Base-by-base conservation (phyloP, 2,113 vertebrate species). In the Oncorhynchus kisutch region DNA sequence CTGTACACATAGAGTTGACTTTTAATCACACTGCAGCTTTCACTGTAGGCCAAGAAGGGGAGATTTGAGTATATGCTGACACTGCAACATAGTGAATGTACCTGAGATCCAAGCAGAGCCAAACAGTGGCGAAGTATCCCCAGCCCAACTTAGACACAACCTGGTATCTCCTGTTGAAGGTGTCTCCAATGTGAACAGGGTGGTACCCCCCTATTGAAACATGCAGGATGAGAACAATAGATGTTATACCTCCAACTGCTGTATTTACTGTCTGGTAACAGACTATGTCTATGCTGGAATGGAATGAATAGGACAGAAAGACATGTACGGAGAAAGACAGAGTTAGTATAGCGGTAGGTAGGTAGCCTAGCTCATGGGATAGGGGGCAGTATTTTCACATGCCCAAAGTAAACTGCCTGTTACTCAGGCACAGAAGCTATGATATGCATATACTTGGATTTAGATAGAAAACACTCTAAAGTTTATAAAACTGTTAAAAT, bases 51-150 rank as follows among this genome's bases (percentile, higher is more conserved):
- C 39, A 39, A 39, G 39, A 39, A 39, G 39, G 39, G 39, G 39
- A 39, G 11, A 51, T 51, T 51, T 51, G 49, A 51, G 49, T 16
- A 51, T 14, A 16, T 51, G 49, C 49, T 51, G 9, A 51, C 12
- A 51, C 49, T 12, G 11, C 3, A 51, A 16, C 4, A 51, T 51
- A 3, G 14, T 51, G 49, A 51, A 45, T 76, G 49, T 78, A 92
- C 95, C 90, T 94, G 81, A 85, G 87, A 81, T 97, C 96, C 75
- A 89, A 81, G 78, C 95, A 96, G 79, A 95, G 88, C 95, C 96
- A 96, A 25, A 97, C 95, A 0, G 95, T 96, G 66, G 95, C 92
- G 78, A 94, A 97, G 79, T 92, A 62, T 0, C 95, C 94, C 18
- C 91, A 93, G 25, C 95, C 95, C 3, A 96, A 91, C 75, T 94